Evolutionary conservation across 2,797 vertebrate species (phyloP).

Genomic region (Lepilemur ruficaudatus): DNA sequence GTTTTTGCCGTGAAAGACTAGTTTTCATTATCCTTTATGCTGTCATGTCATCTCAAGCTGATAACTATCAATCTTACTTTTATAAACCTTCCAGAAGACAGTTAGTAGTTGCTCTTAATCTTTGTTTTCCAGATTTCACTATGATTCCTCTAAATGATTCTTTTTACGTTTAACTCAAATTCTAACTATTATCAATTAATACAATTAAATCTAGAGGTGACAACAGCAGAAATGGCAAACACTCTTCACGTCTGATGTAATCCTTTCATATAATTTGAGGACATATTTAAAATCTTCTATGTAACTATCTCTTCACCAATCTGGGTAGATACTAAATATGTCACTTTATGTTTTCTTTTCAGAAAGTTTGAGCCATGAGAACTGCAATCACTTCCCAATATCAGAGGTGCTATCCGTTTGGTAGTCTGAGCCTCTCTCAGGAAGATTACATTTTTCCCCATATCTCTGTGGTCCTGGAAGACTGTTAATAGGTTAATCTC

Average conservation of each 20-base stretch:
- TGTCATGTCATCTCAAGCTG: neutral
- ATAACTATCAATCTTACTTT: neutral
- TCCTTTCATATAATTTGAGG: conserved; percentile 31
- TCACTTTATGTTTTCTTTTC: neutral
- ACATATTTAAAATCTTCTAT: neutral
- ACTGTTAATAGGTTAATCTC: conserved; percentile 72
- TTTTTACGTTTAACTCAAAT: conserved; percentile 21
- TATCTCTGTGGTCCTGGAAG: conserved; percentile 43
- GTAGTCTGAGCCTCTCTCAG: conserved; percentile 51
- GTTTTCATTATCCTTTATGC: neutral
- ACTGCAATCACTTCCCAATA: conserved; percentile 5
- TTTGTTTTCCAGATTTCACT: conserved; percentile 6
- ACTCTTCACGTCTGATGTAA: neutral
- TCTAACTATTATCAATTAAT: neutral
- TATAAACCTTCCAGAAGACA: neutral
- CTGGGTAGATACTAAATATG: neutral
- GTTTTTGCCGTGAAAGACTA: neutral
- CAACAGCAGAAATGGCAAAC: neutral
- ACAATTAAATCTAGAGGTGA: conserved; percentile 1
- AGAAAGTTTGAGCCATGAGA: conserved; percentile 28
- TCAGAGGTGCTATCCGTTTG: conserved; percentile 39
- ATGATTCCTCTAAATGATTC: neutral
- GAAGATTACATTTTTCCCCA: conserved; percentile 59
- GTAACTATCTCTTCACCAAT: neutral
- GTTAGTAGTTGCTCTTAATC: neutral